Conservation (phyloP, 2,888 invertebrate species). For the Slavum lentiscoides region DNA sequence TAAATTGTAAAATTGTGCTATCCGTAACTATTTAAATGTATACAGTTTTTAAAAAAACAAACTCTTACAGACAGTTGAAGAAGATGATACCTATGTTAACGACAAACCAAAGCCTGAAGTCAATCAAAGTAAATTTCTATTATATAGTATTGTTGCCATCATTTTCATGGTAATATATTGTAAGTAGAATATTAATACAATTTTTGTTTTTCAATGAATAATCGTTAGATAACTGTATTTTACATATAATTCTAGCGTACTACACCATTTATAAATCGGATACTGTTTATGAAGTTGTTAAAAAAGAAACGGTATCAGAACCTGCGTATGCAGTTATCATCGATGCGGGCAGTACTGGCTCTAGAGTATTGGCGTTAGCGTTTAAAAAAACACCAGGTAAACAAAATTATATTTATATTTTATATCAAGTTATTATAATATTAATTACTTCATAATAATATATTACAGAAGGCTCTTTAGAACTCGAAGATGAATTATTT, state of each 20-base stretch:
- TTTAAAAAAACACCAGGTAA: conserved; percentile 78
- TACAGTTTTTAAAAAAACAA: neutral
- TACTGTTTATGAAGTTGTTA: conserved; percentile 72
- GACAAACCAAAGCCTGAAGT: conserved; percentile 30
- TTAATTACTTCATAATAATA: conserved; percentile 24
- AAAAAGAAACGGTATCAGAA: conserved; percentile 72
- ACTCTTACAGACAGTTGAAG: conserved; percentile 14
- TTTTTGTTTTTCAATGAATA: neutral
- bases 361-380: conserved; percentile 79
- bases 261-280: conserved; percentile 52
- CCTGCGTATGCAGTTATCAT: conserved; percentile 82
- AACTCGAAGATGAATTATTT: conserved; percentile 81
- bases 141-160: conserved; percentile 39
- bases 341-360: conserved; percentile 93
- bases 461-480: conserved; percentile 63
- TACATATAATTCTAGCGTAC: conserved; percentile 28
- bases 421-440: neutral
- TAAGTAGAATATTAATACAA: conserved; percentile 28
- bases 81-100: conserved; percentile 28
- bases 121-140: conserved; percentile 48
- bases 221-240: neutral
- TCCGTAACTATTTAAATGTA: neutral
- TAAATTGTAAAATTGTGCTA: neutral
- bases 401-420: conserved; percentile 23
- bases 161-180: conserved; percentile 29